A percentile compares a stretch with the other conserved stretches of the same genome.
These are phyloP conservation scores for Papilio glaucus DNA, from an alignment of 1,140 invertebrate species.

Conservation along the genomic window DNA sequence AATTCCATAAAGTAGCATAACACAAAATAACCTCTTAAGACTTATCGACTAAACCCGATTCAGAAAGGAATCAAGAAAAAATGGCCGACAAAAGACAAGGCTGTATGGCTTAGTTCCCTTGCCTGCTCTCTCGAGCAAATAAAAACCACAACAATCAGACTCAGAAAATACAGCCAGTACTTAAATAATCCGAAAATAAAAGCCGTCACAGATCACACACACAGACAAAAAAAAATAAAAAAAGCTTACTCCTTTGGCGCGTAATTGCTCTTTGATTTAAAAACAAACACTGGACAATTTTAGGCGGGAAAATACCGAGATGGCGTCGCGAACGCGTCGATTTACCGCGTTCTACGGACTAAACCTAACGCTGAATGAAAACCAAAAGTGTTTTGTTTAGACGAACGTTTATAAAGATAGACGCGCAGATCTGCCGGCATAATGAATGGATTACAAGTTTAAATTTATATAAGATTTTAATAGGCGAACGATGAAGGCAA, in stretches of 20 bases:
- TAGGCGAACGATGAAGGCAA: slow-evolving; percentile 12
- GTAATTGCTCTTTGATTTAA: slow-evolving; percentile 27
- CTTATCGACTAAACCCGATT: too few species aligned
- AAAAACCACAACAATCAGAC: too few species aligned
- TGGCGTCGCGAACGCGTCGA: slow-evolving; percentile 29
- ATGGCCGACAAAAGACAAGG: too few species aligned
- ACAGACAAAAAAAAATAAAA: neutral
- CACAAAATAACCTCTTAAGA: too few species aligned
- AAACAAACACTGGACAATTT: slow-evolving; percentile 29
- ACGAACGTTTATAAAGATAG: slow-evolving; percentile 35
- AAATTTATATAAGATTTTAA: slow-evolving; percentile 22
- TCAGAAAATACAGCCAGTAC: neutral
- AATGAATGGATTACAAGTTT: slow-evolving; percentile 27
- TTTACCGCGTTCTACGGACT: slow-evolving; percentile 39
- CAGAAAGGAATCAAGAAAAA: too few species aligned
- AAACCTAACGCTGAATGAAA: slow-evolving; percentile 40
- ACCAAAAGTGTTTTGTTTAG: slow-evolving; percentile 39
- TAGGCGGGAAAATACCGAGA: slow-evolving; percentile 36
- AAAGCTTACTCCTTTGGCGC: slow-evolving; percentile 23
- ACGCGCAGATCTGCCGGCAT: slow-evolving; percentile 26
- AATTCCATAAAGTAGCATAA: too few species aligned
- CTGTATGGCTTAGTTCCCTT: too few species aligned
- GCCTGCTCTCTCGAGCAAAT: too few species aligned
- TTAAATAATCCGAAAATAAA: neutral
- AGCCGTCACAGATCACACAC: neutral